phyloP scores from a whole-genome alignment of 2,888 invertebrate genomes.

The Erannis defoliaria region DNA sequence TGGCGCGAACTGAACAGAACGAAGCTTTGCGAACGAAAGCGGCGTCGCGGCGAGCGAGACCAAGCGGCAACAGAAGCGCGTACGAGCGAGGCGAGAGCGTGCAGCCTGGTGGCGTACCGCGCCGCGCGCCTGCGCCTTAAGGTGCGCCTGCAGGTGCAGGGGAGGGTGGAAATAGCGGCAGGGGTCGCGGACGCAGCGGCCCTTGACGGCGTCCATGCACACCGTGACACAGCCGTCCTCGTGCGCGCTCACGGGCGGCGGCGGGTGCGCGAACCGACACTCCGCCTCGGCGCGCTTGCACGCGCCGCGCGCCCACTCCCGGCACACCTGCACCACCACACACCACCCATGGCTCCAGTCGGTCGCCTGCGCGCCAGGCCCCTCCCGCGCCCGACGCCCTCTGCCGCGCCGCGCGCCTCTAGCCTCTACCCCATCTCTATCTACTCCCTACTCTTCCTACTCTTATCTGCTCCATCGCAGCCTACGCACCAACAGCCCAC shows the following conservation, averaged over 20 bases:
- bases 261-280: conserved; percentile 99
- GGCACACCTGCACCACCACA: conserved; percentile 94
- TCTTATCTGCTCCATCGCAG: background rate
- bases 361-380: conserved; percentile 50
- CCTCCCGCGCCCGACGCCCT: conserved; percentile 45
- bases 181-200: conserved; percentile 99
- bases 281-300: conserved; percentile 99
- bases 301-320: conserved; percentile 99
- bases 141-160: conserved; percentile 99
- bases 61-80: conserved; percentile 84
- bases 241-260: conserved; percentile 98
- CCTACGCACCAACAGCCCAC: conserved; percentile 18
- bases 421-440: background rate
- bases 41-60: conserved; percentile 84
- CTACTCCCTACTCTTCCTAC: background rate
- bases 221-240: conserved; percentile 99
- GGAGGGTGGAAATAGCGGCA: conserved; percentile 99
- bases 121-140: conserved; percentile 99
- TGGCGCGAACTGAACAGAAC: conserved; percentile 83
- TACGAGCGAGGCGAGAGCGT: conserved; percentile 85
- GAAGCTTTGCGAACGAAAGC: conserved; percentile 83
- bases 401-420: conserved; percentile 36
- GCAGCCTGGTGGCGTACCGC: conserved; percentile 92
- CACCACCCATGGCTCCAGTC: conserved; percentile 73
- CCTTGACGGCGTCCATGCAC: conserved; percentile 99